Percentiles rank a stretch among this genome's conserved stretches.
Conservation (phyloP, 1,140 invertebrate species). For the Brachionus plicatilis region DNA sequence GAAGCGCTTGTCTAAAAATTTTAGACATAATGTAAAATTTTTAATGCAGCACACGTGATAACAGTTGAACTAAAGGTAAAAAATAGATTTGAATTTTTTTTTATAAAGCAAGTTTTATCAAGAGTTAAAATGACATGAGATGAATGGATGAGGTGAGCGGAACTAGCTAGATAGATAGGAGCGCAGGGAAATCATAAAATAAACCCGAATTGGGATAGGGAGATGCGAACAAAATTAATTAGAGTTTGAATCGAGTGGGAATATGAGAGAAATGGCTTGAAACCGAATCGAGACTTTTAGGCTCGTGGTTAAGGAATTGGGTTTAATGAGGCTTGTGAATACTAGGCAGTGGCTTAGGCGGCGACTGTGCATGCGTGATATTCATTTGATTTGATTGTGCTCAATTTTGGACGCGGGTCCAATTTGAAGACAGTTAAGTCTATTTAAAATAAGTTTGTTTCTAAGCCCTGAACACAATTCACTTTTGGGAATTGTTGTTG, state of each 20-base stretch:
- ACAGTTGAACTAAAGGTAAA: neutral
- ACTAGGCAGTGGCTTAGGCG: neutral
- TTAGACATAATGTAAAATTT: neutral
- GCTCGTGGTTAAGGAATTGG: neutral
- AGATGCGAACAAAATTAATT: neutral
- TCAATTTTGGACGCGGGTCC: neutral
- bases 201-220: neutral
- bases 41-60: neutral
- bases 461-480: neutral
- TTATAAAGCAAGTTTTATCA: too few species aligned
- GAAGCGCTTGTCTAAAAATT: neutral
- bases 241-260: neutral
- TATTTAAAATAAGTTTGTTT: neutral
- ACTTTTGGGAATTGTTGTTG: conserved; percentile 15
- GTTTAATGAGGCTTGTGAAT: neutral
- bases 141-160: neutral
- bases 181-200: neutral
- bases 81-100: too few species aligned
- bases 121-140: too few species aligned
- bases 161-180: neutral
- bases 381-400: conserved; percentile 8
- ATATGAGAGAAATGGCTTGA: neutral
- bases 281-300: neutral
- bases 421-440: neutral
- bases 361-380: neutral